A percentile compares a stretch with the other conserved stretches of the same genome.
Evolutionary conservation across 2,797 vertebrate genomes (phyloP).

Genomic region (Muscicapa striata): DNA sequence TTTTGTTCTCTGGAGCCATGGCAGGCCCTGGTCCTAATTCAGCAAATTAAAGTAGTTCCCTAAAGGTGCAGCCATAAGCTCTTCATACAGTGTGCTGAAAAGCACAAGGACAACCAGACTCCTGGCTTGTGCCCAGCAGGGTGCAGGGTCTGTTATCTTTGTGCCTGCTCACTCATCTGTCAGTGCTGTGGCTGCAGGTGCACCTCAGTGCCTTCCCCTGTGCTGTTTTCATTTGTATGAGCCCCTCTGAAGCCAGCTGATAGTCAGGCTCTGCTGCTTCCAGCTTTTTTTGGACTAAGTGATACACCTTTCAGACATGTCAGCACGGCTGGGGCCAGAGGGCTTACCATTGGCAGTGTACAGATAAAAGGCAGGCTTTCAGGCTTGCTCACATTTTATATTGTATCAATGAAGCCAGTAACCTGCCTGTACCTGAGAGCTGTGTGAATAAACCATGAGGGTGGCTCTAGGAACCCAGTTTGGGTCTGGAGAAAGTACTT

Average conservation of each 20-base stretch:
- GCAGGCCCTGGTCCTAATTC: background rate
- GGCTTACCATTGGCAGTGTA: background rate
- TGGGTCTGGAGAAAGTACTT: background rate
- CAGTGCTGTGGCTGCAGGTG: background rate
- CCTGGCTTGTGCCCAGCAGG: background rate
- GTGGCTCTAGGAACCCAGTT: background rate
- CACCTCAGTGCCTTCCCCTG: background rate
- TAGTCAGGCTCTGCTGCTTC: background rate
- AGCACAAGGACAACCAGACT: background rate
- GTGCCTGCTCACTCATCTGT: accelerated
- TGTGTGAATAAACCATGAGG: background rate
- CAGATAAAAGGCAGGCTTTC: background rate
- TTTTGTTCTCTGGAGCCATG: background rate
- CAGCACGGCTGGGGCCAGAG: background rate
- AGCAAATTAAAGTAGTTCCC: background rate
- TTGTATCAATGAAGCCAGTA: background rate
- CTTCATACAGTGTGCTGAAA: background rate
- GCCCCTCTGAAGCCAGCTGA: background rate
- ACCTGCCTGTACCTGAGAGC: background rate
- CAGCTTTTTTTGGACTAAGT: background rate
- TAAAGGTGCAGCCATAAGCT: background rate
- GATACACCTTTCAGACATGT: background rate
- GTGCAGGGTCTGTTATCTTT: accelerated
- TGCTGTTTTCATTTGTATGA: background rate
- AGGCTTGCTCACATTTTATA: background rate